Conservation (phyloP, 2,797 vertebrate genomes). For the Enteromius anoplus region DNA sequence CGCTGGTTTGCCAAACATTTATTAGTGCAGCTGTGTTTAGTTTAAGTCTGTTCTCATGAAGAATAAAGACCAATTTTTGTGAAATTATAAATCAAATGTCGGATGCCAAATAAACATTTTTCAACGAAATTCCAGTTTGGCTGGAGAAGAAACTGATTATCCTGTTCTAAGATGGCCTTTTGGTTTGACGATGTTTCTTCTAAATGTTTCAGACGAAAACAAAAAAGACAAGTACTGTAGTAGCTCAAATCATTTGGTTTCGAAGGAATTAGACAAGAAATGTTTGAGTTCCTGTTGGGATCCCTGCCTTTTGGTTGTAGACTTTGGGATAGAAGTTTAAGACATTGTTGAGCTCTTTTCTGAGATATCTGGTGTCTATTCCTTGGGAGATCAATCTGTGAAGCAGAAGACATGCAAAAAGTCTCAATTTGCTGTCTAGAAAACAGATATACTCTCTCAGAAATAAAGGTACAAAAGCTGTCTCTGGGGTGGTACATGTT, state of each 20-base stretch:
- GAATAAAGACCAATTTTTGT: background rate
- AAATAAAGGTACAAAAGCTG: too few relatives aligned
- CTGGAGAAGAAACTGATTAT: background rate
- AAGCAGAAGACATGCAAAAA: background rate
- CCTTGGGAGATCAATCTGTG: background rate
- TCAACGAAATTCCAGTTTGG: background rate
- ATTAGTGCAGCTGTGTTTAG: slow-evolving; percentile 27
- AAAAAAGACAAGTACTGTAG: background rate
- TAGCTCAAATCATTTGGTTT: background rate
- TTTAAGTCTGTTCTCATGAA: slow-evolving; percentile 16
- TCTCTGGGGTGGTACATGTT: too few relatives aligned
- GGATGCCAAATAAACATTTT: slow-evolving; percentile 13
- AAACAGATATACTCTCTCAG: background rate
- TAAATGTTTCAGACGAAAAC: background rate
- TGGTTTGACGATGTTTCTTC: background rate
- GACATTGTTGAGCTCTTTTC: background rate
- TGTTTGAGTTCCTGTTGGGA: background rate
- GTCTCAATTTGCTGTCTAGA: background rate
- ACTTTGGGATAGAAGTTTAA: background rate
- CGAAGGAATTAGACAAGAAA: background rate
- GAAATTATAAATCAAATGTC: background rate
- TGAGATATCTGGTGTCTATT: background rate
- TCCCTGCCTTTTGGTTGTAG: background rate
- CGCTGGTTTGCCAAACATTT: background rate
- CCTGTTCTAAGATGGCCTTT: background rate